Base-by-base conservation (phyloP, 2,113 vertebrate genomes). In the Indri indri region DNA sequence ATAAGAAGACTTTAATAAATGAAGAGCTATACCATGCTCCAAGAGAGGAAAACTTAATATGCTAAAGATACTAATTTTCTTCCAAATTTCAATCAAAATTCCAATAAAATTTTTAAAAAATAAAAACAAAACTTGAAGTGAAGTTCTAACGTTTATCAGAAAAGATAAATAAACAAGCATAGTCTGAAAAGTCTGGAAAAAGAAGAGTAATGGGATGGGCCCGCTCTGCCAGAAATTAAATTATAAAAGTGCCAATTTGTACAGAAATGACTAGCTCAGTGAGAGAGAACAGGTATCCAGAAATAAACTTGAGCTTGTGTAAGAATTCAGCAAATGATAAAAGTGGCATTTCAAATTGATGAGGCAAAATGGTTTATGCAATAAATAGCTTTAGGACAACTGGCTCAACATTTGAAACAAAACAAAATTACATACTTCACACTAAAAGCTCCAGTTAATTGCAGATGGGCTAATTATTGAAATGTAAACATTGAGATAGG, bases 321-420 rank as follows among this genome's bases (percentile, higher is more conserved):
- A 82, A 91, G 84, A 93, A 65, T 52, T 87, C 79, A 95, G 32
- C 45, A 50, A 83, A 37, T 14, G 63, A 70, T 68, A 63, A 80
- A 63, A 74, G 34, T 50, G 37, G n/a, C 34, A 65, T 83, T 93
- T 91, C 63, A 71, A 27, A 74, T n/a, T n/a, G 47, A 66, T 9
- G 27, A 63, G 12, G 42, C 42, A 70, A 57, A 88, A 59, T 14
- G 68, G 18, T 10, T 79, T 57, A 22, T 9, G 66, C 61, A 81
- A 68, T 59, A 65, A 94, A 86, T 76, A 95, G 45, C 89, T 89
- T 96, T 85, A 54, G 52, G 52, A 93, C 57, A 93, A 80, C 50
- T 45, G 32, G 79, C 40, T 92, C 47, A 59, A 59, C 42, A 54
- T 74, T 85, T 88, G 95, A 59, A 59, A 88, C 59, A 86, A 91